Conservation (phyloP, 2,797 vertebrate genomes). For the Apogon talboti region DNA sequence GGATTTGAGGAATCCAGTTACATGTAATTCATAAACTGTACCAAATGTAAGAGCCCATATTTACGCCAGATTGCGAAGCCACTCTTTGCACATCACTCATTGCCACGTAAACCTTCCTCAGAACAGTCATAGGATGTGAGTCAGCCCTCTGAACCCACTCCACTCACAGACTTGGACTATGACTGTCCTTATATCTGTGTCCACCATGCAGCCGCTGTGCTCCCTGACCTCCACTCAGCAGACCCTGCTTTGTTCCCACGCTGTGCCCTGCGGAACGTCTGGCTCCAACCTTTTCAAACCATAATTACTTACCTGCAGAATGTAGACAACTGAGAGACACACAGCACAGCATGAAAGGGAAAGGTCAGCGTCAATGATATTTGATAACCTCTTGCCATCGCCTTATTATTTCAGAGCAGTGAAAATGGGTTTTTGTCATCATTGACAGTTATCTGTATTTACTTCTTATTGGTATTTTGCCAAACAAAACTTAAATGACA, state of each 20-base stretch:
- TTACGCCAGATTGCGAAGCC: conserved; percentile 56
- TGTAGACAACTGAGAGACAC: conserved; percentile 70
- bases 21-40: conserved; percentile 25
- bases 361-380: conserved; percentile 32
- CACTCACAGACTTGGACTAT: conserved; percentile 18
- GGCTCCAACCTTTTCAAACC: conserved; percentile 80
- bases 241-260: conserved; percentile 73
- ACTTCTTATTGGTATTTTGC: conserved; percentile 1
- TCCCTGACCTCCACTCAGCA: conserved; percentile 57
- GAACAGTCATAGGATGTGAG: conserved; percentile 50
- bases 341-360: conserved; percentile 48
- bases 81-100: conserved; percentile 64
- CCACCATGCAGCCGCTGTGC: conserved; percentile 26
- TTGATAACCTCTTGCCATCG: conserved; percentile 27
- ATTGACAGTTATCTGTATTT: neutral
- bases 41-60: conserved; percentile 32
- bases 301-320: conserved; percentile 83
- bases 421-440: neutral
- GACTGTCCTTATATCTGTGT: conserved; percentile 43
- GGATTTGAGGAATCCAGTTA: conserved; percentile 27
- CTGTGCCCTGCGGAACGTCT: conserved; percentile 76
- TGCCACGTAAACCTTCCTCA: conserved; percentile 45
- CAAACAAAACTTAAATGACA: conserved; percentile 8
- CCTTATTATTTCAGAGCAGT: conserved; percentile 11
- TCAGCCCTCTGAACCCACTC: conserved; percentile 36